Base-by-base conservation (phyloP, 2,113 vertebrate species). In the Apteryx mantelli region DNA sequence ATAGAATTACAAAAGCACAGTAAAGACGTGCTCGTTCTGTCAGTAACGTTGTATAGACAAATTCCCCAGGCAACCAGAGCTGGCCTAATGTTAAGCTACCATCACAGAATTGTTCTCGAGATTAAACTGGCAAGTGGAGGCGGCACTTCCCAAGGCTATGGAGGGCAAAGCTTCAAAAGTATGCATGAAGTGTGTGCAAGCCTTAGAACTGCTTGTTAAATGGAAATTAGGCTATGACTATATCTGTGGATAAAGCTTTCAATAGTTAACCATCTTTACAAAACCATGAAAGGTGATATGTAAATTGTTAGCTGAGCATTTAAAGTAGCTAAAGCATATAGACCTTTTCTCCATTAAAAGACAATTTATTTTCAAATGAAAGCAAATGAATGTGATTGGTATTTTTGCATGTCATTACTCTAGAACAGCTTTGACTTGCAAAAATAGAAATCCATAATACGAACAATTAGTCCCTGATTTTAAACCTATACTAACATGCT, bases 381-480 rank as follows among this genome's bases (percentile, higher is more conserved):
- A 93, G 18, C 6, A 76, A 92, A 68, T 80, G 53, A 86, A 86
- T 61, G 30, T 60, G 65, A 96, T 69, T 78, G 86, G 42, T 89
- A 55, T 83, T 95, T 95, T 84, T 96, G 64, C 76, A 74, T 69
- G 28, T 86, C 48, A 52, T 88, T 94, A 84, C 32, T 84, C 32
- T 82, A 69, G 38, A 84, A 92, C 22, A 89, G 40, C 13, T 95
- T 91, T 87, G 73, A 87, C 25, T 84, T 84, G 44, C 52, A 60
- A 84, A 97, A 89, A 82, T 89, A 88, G 83, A 89, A 82, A 76
- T 91, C 48, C 21, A 26, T 76, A 88, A 86, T 65, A 91, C 36
- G 52, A 94, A 66, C 73, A 89, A 93, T 84, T 92, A 94, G 69
- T 85, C 42, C 76, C 42, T 85, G 79, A 82, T 86, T 89, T 71